These are phyloP conservation scores for Paradoxurus hermaphroditus DNA, from an alignment of 2,113 vertebrate species.

Conservation along the genomic window DNA sequence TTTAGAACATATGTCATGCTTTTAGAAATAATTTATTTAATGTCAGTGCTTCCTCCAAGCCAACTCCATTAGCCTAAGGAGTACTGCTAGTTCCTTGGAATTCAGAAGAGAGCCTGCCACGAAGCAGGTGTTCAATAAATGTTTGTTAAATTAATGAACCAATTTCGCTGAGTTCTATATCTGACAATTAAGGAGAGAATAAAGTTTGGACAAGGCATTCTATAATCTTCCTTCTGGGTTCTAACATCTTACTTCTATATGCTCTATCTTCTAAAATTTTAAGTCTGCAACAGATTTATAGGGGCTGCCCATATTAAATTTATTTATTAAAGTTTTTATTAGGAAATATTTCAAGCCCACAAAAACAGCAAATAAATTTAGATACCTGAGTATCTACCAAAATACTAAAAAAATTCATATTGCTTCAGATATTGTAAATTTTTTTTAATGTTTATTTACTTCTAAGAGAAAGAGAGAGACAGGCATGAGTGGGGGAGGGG, in stretches of 20 bases:
- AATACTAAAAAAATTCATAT: background rate
- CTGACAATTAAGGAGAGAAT: constrained; percentile 1
- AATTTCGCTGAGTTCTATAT: background rate
- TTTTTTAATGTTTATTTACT: background rate
- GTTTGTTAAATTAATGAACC: background rate
- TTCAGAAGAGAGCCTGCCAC: background rate
- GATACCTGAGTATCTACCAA: background rate
- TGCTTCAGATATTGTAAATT: background rate
- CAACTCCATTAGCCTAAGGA: background rate
- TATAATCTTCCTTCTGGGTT: background rate
- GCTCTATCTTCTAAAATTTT: background rate
- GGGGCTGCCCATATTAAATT: background rate
- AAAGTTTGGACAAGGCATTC: background rate
- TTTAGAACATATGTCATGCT: background rate
- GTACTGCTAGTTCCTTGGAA: background rate
- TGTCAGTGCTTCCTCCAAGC: background rate
- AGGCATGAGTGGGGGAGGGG: background rate
- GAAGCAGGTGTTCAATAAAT: background rate
- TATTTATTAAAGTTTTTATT: background rate
- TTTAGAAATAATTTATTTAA: background rate
- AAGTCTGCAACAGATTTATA: background rate
- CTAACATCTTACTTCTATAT: background rate
- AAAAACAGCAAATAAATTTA: background rate
- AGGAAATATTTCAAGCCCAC: background rate
- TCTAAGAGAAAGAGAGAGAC: background rate